These are phyloP conservation scores for Zaprionus tsacasi DNA, from an alignment of 1,140 invertebrate species.

Conservation along the genomic window DNA sequence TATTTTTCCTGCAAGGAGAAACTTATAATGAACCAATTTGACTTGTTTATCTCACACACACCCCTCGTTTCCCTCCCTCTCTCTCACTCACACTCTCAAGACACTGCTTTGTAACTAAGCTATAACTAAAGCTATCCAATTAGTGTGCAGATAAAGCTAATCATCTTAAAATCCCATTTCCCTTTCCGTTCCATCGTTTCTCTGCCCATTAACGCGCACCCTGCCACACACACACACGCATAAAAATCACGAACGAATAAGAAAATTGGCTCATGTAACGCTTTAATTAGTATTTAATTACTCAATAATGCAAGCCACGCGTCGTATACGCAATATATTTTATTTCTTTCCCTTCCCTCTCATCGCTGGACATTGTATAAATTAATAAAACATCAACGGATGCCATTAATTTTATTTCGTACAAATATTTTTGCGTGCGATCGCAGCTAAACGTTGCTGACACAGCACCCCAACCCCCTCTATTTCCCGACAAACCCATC, in stretches of 20 bases:
- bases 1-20: neutral
- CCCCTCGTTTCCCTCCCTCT: too few relatives aligned
- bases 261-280: conserved; percentile 68
- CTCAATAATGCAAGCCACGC: conserved; percentile 78
- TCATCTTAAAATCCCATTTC: conserved; percentile 27
- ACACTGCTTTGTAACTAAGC: neutral
- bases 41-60: conserved; percentile 10
- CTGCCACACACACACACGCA: neutral
- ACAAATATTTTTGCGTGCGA: conserved; percentile 79
- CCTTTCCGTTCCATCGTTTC: neutral
- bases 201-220: conserved; percentile 24
- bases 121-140: conserved; percentile 42
- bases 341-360: conserved; percentile 34
- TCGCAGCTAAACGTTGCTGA: conserved; percentile 68
- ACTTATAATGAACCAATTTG: conserved; percentile 22
- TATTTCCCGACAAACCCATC: conserved; percentile 7
- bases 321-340: conserved; percentile 77
- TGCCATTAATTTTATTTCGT: conserved; percentile 80
- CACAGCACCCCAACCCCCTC: conserved; percentile 6
- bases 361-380: conserved; percentile 54
- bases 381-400: conserved; percentile 80
- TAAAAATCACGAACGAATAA: conserved; percentile 25
- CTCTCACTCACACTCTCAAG: neutral
- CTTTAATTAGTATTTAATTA: conserved; percentile 83
- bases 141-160: conserved; percentile 35